Base-by-base conservation (phyloP, 1,140 invertebrate species). In the Papilio polyxenes region DNA sequence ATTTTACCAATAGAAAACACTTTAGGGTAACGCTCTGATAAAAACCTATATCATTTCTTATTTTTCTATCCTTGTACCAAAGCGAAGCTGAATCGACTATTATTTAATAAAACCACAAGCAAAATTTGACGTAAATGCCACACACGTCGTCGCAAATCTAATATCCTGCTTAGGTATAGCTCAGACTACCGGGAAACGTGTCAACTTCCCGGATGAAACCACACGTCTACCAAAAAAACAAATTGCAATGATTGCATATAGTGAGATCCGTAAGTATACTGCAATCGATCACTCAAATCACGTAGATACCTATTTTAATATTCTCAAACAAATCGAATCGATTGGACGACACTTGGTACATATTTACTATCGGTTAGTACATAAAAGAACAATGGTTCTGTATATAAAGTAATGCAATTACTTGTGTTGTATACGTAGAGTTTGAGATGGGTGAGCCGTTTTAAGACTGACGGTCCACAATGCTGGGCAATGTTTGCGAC, bases 361-460 rank as follows among this genome's bases (percentile, higher is more conserved):
- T 80, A 80, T 80, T 80, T 79, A 79, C 78, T 49, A 65, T 44
- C 56, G 48, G 17, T 23, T 31, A 56, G 77, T 81, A 81, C 74
- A 78, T 23, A 78, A 83, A 72, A 53, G 78, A 82, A 83, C 80
- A 83, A 81, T 83, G 80, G 82, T 83, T 75, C 51, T 31, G 15
- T 80, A 17, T 81, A 75, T 77, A 75, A 48, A 81, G 81, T 59
- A 75, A 80, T 80, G 78, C 69, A 65, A 80, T 80, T 80, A 80
- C 59, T 79, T 79, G 40, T 79, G 77, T 78, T 78, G 23, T 65
- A 40, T 48, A 31, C 56, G 53, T 44, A 20, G 48, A 77, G 77
- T 79, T 79, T 79, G 77, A 79, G 53, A 59, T 79, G 77, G 77
- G 77, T 79, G 56, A 79, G 77, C 56, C 76, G 51, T 76, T 76